Percentiles rank a stretch among this genome's conserved stretches.
Conservation (phyloP, 2,797 vertebrate species). For the Neosilurus mollespiculum region DNA sequence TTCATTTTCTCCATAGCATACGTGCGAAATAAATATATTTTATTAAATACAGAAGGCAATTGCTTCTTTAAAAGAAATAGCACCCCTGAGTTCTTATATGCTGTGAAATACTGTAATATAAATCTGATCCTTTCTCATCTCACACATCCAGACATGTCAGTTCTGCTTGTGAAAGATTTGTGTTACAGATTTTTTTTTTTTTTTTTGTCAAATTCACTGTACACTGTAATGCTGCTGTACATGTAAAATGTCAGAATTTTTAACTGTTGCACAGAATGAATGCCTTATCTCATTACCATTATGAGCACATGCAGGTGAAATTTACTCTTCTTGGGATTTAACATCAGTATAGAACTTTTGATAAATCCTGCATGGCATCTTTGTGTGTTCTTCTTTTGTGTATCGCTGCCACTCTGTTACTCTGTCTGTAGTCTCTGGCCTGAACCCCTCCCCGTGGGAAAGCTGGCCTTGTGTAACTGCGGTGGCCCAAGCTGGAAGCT, state of each 20-base stretch:
- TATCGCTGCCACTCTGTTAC: neutral
- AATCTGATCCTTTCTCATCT: neutral
- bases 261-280: neutral
- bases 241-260: neutral
- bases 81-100: neutral
- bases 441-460: constrained; percentile 77
- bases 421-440: constrained; percentile 9
- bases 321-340: neutral
- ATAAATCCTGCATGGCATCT: neutral
- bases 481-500: constrained; percentile 79
- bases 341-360: neutral
- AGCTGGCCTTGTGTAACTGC: constrained; percentile 73
- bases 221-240: neutral
- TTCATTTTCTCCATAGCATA: neutral
- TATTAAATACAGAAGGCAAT: neutral
- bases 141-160: neutral
- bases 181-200: no score
- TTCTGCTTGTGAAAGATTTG: neutral
- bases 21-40: neutral
- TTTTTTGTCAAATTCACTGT: neutral
- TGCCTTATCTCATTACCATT: neutral
- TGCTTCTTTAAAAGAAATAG: neutral
- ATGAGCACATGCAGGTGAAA: neutral
- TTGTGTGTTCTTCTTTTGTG: neutral
- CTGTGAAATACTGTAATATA: neutral